These are phyloP conservation scores for Spinibarbus caldwelli DNA, from an alignment of 2,797 vertebrate genomes.

Conservation along the genomic window DNA sequence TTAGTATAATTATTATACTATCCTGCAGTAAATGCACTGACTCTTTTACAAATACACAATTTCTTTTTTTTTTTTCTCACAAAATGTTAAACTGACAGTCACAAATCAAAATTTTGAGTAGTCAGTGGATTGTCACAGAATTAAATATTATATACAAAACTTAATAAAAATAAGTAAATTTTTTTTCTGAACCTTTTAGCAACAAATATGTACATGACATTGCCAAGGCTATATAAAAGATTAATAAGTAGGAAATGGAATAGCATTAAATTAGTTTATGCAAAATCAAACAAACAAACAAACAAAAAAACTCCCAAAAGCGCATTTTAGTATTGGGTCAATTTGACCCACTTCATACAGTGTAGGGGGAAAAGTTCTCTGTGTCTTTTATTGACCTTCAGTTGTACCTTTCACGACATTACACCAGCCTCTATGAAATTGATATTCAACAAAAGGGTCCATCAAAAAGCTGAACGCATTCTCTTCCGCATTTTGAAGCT, in stretches of 20 bases:
- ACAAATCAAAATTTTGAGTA: background rate
- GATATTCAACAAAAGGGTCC: constrained; percentile 41
- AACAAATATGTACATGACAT: background rate
- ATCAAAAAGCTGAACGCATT: constrained; percentile 24
- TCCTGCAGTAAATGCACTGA: background rate
- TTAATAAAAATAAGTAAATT: background rate
- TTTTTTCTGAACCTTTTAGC: background rate
- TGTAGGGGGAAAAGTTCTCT: background rate
- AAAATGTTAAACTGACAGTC: background rate
- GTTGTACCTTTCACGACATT: constrained; percentile 16
- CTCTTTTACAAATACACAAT: background rate
- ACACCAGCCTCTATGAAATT: constrained; percentile 26
- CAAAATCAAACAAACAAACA: background rate
- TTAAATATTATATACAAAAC: background rate
- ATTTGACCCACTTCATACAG: background rate
- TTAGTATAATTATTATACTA: background rate
- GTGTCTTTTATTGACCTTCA: constrained; percentile 20
- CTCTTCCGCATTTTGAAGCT: constrained; percentile 16
- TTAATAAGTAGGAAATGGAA: background rate
- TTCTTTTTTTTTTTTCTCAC: background rate
- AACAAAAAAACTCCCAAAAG: background rate
- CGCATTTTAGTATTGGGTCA: background rate
- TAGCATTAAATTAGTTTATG: background rate
- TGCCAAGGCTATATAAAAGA: background rate
- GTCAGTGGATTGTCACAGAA: background rate